Conservation (phyloP, 2,888 invertebrate species). For the Sphaerophoria rueppellii region DNA sequence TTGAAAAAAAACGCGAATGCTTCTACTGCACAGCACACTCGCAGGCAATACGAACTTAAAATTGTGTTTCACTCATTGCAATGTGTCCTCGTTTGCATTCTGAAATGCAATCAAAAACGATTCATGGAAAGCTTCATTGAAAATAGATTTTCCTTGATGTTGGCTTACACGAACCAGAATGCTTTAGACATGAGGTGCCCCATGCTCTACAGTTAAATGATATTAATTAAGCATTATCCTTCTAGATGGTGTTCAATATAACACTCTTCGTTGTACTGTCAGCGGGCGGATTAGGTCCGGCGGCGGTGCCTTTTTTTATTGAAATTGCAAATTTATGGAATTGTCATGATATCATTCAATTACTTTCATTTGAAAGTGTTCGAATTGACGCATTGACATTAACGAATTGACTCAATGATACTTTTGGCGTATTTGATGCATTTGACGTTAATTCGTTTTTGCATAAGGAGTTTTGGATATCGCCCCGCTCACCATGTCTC, state of each 20-base stretch:
- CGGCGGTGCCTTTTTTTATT: too few species aligned
- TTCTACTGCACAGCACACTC: neutral
- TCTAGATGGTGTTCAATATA: constrained; percentile 50
- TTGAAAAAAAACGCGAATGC: constrained; percentile 6
- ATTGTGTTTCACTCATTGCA: constrained; percentile 8
- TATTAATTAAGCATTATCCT: constrained; percentile 68
- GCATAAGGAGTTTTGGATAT: too few species aligned
- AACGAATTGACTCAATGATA: too few species aligned
- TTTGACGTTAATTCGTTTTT: too few species aligned
- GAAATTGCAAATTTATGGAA: too few species aligned
- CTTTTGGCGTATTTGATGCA: too few species aligned
- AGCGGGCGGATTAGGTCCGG: too few species aligned
- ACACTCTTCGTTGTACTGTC: constrained; percentile 21
- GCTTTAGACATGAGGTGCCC: neutral
- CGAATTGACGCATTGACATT: too few species aligned
- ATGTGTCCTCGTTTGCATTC: constrained; percentile 16
- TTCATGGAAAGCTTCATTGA: constrained; percentile 44
- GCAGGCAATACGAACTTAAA: constrained; percentile 13
- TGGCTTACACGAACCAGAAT: neutral
- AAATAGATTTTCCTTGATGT: constrained; percentile 17
- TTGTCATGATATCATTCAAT: too few species aligned
- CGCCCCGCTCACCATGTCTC: too few species aligned
- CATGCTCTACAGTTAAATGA: constrained; percentile 28
- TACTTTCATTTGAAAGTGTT: too few species aligned
- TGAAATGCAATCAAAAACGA: constrained; percentile 46